These are phyloP conservation scores for Chloromyia formosa DNA, from an alignment of 2,888 invertebrate genomes.

Conservation along the genomic window DNA sequence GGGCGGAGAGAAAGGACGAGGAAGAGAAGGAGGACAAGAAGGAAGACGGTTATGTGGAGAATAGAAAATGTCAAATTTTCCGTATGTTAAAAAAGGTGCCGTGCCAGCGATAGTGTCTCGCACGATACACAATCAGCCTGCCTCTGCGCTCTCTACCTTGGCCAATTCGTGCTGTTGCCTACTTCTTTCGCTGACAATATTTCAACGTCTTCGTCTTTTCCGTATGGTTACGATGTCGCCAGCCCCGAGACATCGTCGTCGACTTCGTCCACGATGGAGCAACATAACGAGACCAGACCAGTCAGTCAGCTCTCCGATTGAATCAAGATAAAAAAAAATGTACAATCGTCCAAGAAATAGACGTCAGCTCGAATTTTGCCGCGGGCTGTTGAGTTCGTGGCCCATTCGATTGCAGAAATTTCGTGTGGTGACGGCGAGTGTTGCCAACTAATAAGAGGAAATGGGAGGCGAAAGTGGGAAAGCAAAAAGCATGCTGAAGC, in stretches of 20 bases:
- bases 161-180: not conserved
- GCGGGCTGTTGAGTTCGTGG: conserved; percentile 2
- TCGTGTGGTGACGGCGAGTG: too few relatives aligned
- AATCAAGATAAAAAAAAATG: not conserved
- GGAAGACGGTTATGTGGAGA: too few relatives aligned
- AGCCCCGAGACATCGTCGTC: not conserved
- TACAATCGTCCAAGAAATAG: not conserved
- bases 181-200: not conserved
- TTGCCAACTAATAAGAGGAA: too few relatives aligned
- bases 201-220: not conserved
- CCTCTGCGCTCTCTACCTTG: not conserved
- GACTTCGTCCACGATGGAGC: not conserved
- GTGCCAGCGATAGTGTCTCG: not conserved
- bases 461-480: too few relatives aligned
- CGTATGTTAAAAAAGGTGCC: not conserved
- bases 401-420: not conserved
- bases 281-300: not conserved
- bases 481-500: too few relatives aligned
- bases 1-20: too few relatives aligned
- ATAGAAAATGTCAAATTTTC: too few relatives aligned
- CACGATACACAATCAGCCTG: not conserved
- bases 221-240: not conserved
- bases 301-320: not conserved
- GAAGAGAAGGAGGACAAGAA: too few relatives aligned
- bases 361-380: not conserved